Percentiles rank a stretch among this genome's conserved stretches.
Evolutionary conservation across 1,140 invertebrate species (phyloP).

Genomic region (Trachymyrmex cornetzi): DNA sequence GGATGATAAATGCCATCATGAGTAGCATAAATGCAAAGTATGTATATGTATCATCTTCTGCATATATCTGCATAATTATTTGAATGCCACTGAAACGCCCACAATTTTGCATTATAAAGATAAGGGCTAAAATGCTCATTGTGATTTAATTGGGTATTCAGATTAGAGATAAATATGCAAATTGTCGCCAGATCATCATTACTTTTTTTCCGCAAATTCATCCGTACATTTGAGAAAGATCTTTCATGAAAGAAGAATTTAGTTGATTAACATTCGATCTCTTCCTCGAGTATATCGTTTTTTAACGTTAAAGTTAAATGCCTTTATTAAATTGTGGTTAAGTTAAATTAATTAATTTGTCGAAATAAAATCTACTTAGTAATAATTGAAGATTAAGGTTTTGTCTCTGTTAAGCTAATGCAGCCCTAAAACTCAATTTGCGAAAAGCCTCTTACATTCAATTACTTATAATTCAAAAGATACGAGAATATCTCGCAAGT

Average conservation of each 20-base stretch:
- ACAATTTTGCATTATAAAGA: background rate
- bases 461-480: background rate
- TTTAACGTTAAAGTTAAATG: background rate
- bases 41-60: background rate
- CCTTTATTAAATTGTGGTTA: background rate
- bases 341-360: background rate
- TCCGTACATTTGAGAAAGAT: background rate
- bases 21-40: constrained; percentile 4
- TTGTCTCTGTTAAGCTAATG: background rate
- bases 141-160: constrained; percentile 26
- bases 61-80: constrained; percentile 25
- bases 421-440: background rate
- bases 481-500: background rate
- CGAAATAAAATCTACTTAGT: background rate
- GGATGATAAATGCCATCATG: background rate
- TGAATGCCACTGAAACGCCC: background rate
- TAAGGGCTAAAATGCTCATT: background rate
- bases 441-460: background rate
- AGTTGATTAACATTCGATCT: background rate
- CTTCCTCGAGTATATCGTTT: background rate
- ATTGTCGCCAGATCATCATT: background rate
- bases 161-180: background rate
- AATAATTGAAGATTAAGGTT: background rate
- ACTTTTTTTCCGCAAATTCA: background rate
- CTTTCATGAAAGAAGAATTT: background rate